Base-by-base conservation (phyloP, 2,113 vertebrate genomes). In the Sceloporus tristichus region DNA sequence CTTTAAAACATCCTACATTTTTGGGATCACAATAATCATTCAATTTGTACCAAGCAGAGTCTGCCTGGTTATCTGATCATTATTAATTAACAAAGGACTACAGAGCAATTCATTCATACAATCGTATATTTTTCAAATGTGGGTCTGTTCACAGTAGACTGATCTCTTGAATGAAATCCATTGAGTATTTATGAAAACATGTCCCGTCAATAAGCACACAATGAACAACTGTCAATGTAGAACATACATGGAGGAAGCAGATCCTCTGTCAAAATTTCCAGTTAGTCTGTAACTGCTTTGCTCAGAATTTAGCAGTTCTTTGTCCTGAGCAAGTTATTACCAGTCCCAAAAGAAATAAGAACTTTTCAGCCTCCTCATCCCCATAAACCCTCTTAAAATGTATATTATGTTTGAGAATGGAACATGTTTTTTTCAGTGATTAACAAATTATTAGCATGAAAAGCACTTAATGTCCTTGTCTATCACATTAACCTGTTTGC, bases 311-410 rank as follows among this genome's bases (percentile, higher is more conserved):
- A 92, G 92, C 92, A 95, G 85, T n/a, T 42, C 13, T 34, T 40
- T 40, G 13, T 62, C 25, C 21, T 85, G 25, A 29, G 25, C 84
- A 93, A 92, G 91, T 94, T 87, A 1, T 93, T 90, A 90, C 59
- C 59, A 89, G 91, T 91, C 91, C 91, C 74, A 87, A 91, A 93
- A 94, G 91, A 79, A 38, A 74, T 38, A 91, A 93, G 90, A 94
- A 85, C 23, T 19, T 19, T 29, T 54, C 34, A 5, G 14, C 21
- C 82, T 70, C 68, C 86, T 73, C 79, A 62, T 83, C 87, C 87
- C n/a, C 2, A 16, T 0, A 19, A 25, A 10, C 29, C 25, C 53
- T 89, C 79, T 82, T 65, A 76, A 85, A 62, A 29, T 76, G 9
- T 10, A 27, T 23, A 18, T 16, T 85, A 0, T 29, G 34, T 2